Base-by-base conservation (phyloP, 1,140 invertebrate species). In the Magallana gigas region DNA sequence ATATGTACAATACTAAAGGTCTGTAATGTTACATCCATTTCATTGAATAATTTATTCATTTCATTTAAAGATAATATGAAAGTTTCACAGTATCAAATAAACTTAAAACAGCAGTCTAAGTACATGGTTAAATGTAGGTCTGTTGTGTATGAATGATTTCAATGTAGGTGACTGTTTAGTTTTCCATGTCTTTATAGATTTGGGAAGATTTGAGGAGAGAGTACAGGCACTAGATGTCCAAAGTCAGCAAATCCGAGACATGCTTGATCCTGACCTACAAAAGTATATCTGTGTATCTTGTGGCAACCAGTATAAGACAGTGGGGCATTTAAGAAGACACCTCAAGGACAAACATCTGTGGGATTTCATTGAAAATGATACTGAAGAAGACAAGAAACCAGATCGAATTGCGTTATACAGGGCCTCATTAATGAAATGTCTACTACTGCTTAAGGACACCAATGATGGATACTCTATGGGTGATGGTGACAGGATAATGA, bases 401-500 rank as follows among this genome's bases (percentile, higher is more conserved):
- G 86, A 89, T 59, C 57, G 80, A 18, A 84, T 89, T n/a, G 59
- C 80, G 18, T 1, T 85, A 12, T 87, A 85, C 57, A 57, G 86
- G 23, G 62, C 83, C 23, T 82, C 80, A 11, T 87, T 89, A 57
- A 87, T 89, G 80, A 89, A 87, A 85, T 85, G 83, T 89, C 59
- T 62, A 6, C 29, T 89, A n/a, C 36, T 89, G 57, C 12, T 89
- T 5, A 48, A 86, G 9, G 86, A 89, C 57, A 85, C 84, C 16
- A 56, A 89, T n/a, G 84, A 88, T 88, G 87, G 83, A 57, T 85
- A 85, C 57, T 80, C 18, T 9, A 62, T 81, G 84, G 87, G 68
- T 56, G 23, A 23, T 23, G 23, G 23, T 23, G 83, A 85, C 57
- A 88, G 87, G 82, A 80, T 88, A n/a, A 29, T 59, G n/a, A 57